phyloP scores from a whole-genome alignment of 2,797 vertebrate species.

The Platalea minor region DNA sequence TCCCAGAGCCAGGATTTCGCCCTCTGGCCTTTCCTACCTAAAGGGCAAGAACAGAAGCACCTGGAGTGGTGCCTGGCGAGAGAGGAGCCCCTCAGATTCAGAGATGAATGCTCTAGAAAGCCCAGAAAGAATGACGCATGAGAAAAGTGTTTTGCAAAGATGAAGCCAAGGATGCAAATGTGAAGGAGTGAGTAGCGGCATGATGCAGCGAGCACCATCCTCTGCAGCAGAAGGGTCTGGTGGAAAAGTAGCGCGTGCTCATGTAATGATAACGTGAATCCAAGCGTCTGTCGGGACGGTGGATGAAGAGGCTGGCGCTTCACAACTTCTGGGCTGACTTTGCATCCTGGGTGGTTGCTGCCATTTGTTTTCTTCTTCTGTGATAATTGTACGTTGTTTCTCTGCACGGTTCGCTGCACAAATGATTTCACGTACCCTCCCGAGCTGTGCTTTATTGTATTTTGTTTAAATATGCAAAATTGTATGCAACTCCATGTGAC shows the following conservation, averaged over 20 bases:
- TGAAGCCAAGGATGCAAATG: constrained; percentile 8
- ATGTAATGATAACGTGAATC: not conserved
- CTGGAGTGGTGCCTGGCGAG: not conserved
- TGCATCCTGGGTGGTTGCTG: constrained; percentile 20
- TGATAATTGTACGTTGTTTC: not conserved
- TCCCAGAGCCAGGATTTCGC: not conserved
- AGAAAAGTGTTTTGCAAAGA: not conserved
- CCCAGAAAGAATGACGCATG: not conserved
- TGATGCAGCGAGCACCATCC: not conserved
- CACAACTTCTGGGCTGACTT: constrained; percentile 5
- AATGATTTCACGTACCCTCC: not conserved
- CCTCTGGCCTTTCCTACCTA: not conserved
- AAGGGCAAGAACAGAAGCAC: not conserved
- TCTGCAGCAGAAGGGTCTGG: not conserved
- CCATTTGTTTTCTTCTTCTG: constrained; percentile 27
- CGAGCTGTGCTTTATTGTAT: constrained; percentile 30
- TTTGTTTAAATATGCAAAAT: constrained; percentile 44
- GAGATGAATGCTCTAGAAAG: not conserved
- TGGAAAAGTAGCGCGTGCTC: not conserved
- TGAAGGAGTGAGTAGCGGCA: not conserved
- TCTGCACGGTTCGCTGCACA: constrained; percentile 12
- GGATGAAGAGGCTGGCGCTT: not conserved
- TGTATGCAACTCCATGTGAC: constrained; percentile 47
- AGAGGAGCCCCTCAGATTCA: not conserved
- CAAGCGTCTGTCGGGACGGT: not conserved